Conservation (phyloP, 2,797 vertebrate genomes). For the Lithobates pipiens region DNA sequence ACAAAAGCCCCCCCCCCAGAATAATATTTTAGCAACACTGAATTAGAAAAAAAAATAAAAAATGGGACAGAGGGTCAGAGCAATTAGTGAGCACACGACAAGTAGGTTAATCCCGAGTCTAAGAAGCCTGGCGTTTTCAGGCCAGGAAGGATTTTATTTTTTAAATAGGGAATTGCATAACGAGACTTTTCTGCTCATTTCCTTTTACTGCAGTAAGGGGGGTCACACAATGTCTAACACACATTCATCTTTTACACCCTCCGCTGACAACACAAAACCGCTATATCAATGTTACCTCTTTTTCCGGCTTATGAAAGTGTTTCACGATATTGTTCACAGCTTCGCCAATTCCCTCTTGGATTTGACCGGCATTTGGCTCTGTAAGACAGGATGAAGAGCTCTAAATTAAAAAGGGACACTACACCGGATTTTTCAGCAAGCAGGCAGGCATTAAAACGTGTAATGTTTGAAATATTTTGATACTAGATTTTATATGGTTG, state of each 20-base stretch:
- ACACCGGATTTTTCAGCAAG: no score
- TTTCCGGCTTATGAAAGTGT: constrained; percentile 97
- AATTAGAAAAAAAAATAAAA: not conserved
- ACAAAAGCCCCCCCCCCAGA: no score
- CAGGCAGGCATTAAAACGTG: no score
- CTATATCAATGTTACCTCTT: constrained; percentile 82
- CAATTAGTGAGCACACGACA: not conserved
- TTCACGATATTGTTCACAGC: constrained; percentile 97
- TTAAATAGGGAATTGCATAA: not conserved
- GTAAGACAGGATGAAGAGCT: constrained; percentile 60
- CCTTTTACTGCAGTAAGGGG: not conserved
- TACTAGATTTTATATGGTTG: no score
- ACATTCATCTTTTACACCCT: not conserved
- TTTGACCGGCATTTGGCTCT: constrained; percentile 91
- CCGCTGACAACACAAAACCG: not conserved
- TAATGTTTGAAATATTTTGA: no score
- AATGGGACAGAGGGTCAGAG: not conserved
- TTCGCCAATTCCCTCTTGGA: constrained; percentile 96
- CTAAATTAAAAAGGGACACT: not conserved
- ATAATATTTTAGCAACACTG: not conserved
- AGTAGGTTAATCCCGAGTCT: constrained; percentile 30
- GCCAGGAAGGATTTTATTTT: not conserved
- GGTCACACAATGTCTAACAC: not conserved
- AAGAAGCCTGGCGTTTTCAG: constrained; percentile 12
- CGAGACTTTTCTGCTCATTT: not conserved